phyloP scores from a whole-genome alignment of 2,113 vertebrate species.

The Puntigrus tetrazona region DNA sequence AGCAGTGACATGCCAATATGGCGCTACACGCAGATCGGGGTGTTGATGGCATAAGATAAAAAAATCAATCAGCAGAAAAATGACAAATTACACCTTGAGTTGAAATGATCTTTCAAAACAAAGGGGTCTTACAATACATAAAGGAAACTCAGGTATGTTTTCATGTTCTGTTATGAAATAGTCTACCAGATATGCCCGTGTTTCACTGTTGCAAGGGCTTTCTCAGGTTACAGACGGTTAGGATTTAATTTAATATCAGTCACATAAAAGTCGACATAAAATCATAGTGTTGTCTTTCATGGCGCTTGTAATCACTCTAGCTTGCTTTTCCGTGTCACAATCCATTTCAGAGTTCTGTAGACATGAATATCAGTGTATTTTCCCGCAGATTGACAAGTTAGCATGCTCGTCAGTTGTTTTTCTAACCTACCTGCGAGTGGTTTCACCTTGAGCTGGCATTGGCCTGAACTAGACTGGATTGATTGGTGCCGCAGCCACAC shows the following conservation, averaged over 20 bases:
- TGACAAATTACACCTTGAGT: conserved; percentile 6
- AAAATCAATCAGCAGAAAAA: conserved; percentile 45
- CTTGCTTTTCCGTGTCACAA: not conserved
- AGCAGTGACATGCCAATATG: conserved; percentile 34
- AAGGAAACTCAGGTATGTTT: not conserved
- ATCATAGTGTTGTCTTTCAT: conserved; percentile 11
- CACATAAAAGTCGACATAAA: conserved; percentile 31
- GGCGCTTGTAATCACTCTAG: not conserved
- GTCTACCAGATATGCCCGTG: not conserved
- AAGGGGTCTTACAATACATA: not conserved
- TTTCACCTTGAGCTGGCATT: conserved; percentile 73
- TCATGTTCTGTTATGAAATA: not conserved
- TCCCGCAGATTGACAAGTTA: not conserved
- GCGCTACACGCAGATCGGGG: not conserved
- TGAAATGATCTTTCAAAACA: not conserved
- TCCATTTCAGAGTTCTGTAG: not conserved
- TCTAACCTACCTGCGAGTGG: not conserved
- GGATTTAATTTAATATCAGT: conserved; percentile 28
- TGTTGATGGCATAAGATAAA: conserved; percentile 31
- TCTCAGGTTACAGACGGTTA: not conserved
- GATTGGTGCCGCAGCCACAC: conserved; percentile 70
- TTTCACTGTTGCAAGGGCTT: not conserved
- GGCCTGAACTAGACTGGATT: conserved; percentile 66
- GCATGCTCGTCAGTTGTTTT: not conserved
- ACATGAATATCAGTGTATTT: not conserved